A percentile compares a stretch with the other conserved stretches of the same genome.
Evolutionary conservation across 2,797 vertebrate genomes (phyloP).

Genomic region (Gallinago solitaria): DNA sequence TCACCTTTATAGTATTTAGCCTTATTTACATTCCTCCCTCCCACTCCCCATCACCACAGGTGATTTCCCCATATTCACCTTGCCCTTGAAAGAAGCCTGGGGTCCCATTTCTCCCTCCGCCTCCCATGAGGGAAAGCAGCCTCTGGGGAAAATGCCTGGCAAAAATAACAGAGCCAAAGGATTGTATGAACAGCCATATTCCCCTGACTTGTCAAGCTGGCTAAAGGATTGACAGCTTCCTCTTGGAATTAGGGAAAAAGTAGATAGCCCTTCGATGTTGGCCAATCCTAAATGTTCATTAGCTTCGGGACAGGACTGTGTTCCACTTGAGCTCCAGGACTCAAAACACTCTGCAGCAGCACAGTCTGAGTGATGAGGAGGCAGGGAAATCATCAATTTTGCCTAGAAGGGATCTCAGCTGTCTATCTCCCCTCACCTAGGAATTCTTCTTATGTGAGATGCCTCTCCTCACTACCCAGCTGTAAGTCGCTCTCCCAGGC

Average conservation of each 20-base stretch:
- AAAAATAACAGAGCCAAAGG: slow-evolving; percentile 80
- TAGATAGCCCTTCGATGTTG: slow-evolving; percentile 44
- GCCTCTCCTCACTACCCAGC: slow-evolving; percentile 8
- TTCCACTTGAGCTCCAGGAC: slow-evolving; percentile 24
- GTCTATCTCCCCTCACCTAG: slow-evolving; percentile 12
- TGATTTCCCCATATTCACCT: slow-evolving; percentile 80
- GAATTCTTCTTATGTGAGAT: not conserved
- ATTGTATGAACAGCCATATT: slow-evolving; percentile 79
- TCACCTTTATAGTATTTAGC: slow-evolving; percentile 69
- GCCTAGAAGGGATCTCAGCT: not conserved
- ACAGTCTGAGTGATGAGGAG: not conserved
- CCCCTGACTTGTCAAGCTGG: slow-evolving; percentile 76
- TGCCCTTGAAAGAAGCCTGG: slow-evolving; percentile 79
- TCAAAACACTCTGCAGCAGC: not conserved
- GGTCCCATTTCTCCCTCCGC: slow-evolving; percentile 79
- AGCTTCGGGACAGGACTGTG: slow-evolving; percentile 49
- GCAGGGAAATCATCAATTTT: not conserved
- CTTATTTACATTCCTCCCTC: slow-evolving; percentile 76
- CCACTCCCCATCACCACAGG: slow-evolving; percentile 78
- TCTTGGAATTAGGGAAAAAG: slow-evolving; percentile 58
- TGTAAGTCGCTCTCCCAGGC: slow-evolving; percentile 39
- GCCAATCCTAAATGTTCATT: slow-evolving; percentile 50
- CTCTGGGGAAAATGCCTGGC: slow-evolving; percentile 78
- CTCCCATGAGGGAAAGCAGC: slow-evolving; percentile 79
- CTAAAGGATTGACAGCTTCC: slow-evolving; percentile 70